Base-by-base conservation (phyloP, 1,140 invertebrate genomes). In the Acromyrmex heyeri region DNA sequence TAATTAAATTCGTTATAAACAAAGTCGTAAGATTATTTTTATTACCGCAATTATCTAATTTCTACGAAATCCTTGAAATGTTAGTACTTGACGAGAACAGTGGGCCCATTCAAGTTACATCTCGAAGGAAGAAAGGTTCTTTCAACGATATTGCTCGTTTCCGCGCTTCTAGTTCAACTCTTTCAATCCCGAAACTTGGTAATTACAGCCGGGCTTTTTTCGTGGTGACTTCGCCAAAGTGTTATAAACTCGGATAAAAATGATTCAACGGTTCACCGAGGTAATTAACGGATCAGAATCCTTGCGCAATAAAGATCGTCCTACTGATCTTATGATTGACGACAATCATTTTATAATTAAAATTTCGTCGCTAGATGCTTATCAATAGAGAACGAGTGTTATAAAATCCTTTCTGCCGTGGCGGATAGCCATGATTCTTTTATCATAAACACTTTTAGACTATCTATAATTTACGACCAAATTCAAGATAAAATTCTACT, bases 151-250 rank as follows among this genome's bases (percentile, higher is more conserved):
- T 73, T 61, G 38, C 79, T 61, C 64, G 64, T 48, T 55, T 38
- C 65, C 38, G 38, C 12, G 53, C 69, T 48, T 81, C 21, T 18
- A 18, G 69, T 34, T 73, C 55, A 61, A 61, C 79, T 61, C 69
- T 83, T 75, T 83, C 69, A 83, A 73, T 83, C 44, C 44, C 38
- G 18, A 83, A 83, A 83, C 79, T 83, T 83, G 8, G 44, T 83
- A 75, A 83, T 83, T 83, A 83, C 38, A 55, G 14, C 6, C 65
- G 7, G 50, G 61, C 18, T 30, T 73, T 30, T n/a, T 12, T 27
- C 34, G 12, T 38, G 30, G 24, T 38, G 44, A 75, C 34, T 70
- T 81, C 10, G 34, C 64, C 65, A 34, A 55, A 83, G 38, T 61
- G 79, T 82, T 50, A 73, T 59, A 83, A 82, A 50, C 12, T 44